Percentiles rank a stretch among this genome's conserved stretches.
Evolutionary conservation across 2,888 invertebrate genomes (phyloP).

Genomic region (Tetragnatha montana): DNA sequence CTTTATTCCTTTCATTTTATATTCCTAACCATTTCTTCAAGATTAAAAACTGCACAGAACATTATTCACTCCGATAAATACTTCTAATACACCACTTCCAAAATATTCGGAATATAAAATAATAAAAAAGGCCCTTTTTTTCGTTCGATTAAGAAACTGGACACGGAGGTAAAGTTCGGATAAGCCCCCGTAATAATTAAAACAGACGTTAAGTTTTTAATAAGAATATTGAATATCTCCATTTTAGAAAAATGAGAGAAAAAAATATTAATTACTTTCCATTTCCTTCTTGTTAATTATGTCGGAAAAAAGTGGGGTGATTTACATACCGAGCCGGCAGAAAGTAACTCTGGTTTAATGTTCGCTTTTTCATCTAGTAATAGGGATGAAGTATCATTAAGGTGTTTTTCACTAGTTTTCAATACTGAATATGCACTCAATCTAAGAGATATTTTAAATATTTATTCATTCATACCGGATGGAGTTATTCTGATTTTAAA

Average conservation of each 20-base stretch:
- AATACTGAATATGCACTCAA: too few species aligned
- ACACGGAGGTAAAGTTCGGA: neutral
- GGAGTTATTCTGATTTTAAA: too few species aligned
- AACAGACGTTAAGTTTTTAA: neutral
- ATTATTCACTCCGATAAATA: too few species aligned
- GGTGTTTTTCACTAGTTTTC: neutral
- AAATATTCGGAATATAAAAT: too few species aligned
- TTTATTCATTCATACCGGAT: too few species aligned
- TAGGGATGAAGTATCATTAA: neutral
- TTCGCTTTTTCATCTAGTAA: neutral
- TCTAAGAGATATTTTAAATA: too few species aligned
- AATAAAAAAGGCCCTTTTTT: neutral
- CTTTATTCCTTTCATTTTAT: too few species aligned
- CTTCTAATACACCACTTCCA: too few species aligned
- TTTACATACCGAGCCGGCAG: neutral
- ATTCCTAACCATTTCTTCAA: too few species aligned
- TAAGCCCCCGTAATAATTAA: neutral
- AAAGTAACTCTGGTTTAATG: neutral
- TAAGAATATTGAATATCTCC: neutral
- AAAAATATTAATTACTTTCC: neutral
- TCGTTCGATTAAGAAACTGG: neutral
- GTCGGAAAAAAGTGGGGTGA: neutral
- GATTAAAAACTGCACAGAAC: too few species aligned
- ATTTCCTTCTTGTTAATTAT: neutral
- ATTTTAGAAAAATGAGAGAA: neutral